Percentiles rank a stretch among this genome's conserved stretches.
Evolutionary conservation across 1,140 invertebrate species (phyloP).

Genomic region (Drosophila teissieri): DNA sequence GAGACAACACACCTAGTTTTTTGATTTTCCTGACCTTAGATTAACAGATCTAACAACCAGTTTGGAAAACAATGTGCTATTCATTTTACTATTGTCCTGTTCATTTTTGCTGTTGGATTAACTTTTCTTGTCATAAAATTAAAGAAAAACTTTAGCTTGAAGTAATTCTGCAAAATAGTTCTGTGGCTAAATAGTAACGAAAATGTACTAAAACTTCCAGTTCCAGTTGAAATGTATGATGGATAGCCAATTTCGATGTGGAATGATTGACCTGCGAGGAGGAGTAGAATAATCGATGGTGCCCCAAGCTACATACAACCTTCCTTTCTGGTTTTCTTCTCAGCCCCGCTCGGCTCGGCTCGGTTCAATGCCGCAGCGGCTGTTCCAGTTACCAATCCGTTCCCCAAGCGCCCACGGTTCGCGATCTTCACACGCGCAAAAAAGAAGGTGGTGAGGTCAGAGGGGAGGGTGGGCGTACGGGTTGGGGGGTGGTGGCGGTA

Average conservation of each 20-base stretch:
- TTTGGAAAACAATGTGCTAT: no score
- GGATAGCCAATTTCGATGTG: not conserved
- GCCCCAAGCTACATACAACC: not conserved
- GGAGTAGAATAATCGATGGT: conserved; percentile 9
- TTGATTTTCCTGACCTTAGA: not conserved
- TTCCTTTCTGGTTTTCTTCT: conserved; percentile 31
- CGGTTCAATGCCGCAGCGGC: conserved; percentile 42
- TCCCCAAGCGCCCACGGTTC: conserved; percentile 49
- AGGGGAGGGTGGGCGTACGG: not conserved
- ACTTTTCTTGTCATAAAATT: no score
- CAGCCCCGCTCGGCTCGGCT: conserved; percentile 5
- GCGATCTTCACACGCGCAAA: conserved; percentile 68
- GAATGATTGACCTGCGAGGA: conserved; percentile 21
- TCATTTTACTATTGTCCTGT: no score
- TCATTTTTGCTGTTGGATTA: no score
- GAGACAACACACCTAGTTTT: not conserved
- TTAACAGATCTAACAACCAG: not conserved
- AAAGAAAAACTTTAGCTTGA: no score
- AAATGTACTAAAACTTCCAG: not conserved
- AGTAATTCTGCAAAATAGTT: no score
- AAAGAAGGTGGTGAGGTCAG: conserved; percentile 14
- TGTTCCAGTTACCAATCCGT: conserved; percentile 68
- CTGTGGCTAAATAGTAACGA: not conserved
- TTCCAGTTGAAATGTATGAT: not conserved
- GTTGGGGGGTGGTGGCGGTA: conserved; percentile 6